Evolutionary conservation across 2,113 vertebrate species (phyloP).

Genomic region (Pavo muticus): DNA sequence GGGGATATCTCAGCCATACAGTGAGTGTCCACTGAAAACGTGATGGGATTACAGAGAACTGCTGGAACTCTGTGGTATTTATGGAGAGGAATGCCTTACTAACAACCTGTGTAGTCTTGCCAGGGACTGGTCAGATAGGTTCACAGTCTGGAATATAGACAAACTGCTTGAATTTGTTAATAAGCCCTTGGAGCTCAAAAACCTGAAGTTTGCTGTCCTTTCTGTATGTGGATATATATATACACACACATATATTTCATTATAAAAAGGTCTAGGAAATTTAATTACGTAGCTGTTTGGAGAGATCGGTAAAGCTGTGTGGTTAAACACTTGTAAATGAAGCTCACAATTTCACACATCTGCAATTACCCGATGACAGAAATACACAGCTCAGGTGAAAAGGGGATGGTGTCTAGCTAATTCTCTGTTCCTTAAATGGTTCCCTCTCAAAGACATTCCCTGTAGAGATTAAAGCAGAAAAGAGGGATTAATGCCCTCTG

Average conservation of each 20-base stretch:
- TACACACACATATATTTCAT: background rate
- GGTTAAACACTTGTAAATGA: background rate
- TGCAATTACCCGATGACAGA: background rate
- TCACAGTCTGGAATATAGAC: background rate
- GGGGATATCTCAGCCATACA: background rate
- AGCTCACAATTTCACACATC: background rate
- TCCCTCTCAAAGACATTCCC: background rate
- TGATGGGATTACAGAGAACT: background rate
- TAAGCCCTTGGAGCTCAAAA: background rate
- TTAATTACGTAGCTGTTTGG: background rate
- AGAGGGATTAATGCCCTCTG: background rate
- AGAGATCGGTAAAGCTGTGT: fast-evolving
- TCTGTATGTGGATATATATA: fast-evolving
- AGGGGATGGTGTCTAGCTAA: background rate
- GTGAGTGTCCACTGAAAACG: background rate
- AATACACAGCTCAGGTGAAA: background rate
- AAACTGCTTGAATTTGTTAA: background rate
- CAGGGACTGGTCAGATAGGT: background rate
- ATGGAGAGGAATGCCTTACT: background rate
- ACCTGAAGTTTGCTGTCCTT: background rate
- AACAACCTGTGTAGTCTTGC: background rate
- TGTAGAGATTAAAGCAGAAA: background rate
- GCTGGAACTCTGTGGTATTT: background rate
- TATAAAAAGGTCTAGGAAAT: background rate
- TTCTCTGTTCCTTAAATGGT: background rate